Percentiles rank a stretch among this genome's conserved stretches.
Evolutionary conservation across 2,113 vertebrate species (phyloP).

Genomic region (Bungarus multicinctus): DNA sequence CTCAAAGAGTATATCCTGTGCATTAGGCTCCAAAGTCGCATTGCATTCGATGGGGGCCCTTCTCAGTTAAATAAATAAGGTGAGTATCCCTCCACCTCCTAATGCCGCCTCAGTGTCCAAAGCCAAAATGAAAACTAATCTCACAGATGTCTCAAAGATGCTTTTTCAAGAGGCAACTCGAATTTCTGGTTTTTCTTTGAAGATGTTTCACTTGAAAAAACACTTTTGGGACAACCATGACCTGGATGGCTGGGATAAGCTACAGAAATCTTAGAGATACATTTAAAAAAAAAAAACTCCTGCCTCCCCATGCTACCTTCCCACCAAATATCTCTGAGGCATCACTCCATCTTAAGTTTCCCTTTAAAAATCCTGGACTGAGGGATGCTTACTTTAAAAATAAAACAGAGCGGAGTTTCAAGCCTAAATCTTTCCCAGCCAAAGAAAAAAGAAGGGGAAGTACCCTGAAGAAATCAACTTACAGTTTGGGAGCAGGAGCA

Average conservation of each 20-base stretch:
- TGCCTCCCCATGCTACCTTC: not conserved
- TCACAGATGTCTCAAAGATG: too few relatives aligned
- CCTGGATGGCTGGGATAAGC: too few relatives aligned
- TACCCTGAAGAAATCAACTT: not conserved
- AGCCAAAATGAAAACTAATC: not conserved
- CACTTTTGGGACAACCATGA: too few relatives aligned
- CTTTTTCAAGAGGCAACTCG: too few relatives aligned
- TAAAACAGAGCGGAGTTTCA: not conserved
- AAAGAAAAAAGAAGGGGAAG: not conserved
- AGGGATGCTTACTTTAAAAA: not conserved
- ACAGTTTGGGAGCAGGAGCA: not conserved
- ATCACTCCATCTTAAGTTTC: not conserved
- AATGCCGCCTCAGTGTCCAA: not conserved
- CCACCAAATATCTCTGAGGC: not conserved
- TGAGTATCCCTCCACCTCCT: not conserved
- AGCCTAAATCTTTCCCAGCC: not conserved
- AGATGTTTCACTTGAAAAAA: too few relatives aligned
- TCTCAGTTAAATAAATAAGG: not conserved
- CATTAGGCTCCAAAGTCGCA: not conserved
- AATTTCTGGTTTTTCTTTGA: too few relatives aligned
- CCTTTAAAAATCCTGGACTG: not conserved
- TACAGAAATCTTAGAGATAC: too few relatives aligned
- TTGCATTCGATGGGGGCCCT: not conserved
- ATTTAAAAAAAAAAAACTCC: too few relatives aligned
- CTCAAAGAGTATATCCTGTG: not conserved